Evolutionary conservation across 2,888 invertebrate genomes (phyloP).

Genomic region (Syritta pipiens): DNA sequence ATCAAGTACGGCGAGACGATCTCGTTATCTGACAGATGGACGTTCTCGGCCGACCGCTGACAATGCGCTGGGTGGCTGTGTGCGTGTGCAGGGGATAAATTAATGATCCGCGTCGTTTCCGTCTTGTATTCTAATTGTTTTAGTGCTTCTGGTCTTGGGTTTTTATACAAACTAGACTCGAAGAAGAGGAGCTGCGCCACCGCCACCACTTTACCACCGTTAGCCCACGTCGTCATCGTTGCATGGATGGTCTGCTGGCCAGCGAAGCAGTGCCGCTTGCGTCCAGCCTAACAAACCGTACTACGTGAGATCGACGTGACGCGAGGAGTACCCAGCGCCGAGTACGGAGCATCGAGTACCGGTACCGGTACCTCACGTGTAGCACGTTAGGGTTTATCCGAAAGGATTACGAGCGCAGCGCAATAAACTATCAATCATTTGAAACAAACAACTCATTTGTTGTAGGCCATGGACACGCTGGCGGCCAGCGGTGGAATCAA

Average conservation of each 20-base stretch:
- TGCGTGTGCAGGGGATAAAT: conserved; percentile 50
- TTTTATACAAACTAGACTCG: not conserved
- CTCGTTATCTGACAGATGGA: conserved; percentile 36
- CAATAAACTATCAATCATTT: conserved; percentile 66
- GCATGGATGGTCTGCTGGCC: conserved; percentile 36
- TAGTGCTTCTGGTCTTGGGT: conserved; percentile 57
- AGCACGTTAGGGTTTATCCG: conserved; percentile 57
- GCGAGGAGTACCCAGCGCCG: conserved; percentile 56
- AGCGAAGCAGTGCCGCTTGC: conserved; percentile 46
- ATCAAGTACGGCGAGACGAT: conserved; percentile 33
- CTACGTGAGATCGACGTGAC: conserved; percentile 52
- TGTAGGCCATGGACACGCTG: conserved; percentile 25
- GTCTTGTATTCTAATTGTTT: conserved; percentile 64
- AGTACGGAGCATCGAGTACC: too few species aligned
- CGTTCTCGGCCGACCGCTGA: conserved; percentile 40
- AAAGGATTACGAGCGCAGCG: conserved; percentile 51
- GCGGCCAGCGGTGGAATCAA: conserved; percentile 38
- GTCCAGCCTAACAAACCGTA: conserved; percentile 64
- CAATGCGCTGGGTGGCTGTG: conserved; percentile 26
- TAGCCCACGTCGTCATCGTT: conserved; percentile 5
- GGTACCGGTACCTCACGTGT: conserved; percentile 68
- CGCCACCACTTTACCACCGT: not conserved
- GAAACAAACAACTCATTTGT: conserved; percentile 62
- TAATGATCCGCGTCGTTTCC: conserved; percentile 67
- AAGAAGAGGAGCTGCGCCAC: conserved; percentile 11